Evolutionary conservation across 2,113 vertebrate species (phyloP), one percentile per base, ranked within the genome.

Genomic region (Erythrolamprus reginae): DNA sequence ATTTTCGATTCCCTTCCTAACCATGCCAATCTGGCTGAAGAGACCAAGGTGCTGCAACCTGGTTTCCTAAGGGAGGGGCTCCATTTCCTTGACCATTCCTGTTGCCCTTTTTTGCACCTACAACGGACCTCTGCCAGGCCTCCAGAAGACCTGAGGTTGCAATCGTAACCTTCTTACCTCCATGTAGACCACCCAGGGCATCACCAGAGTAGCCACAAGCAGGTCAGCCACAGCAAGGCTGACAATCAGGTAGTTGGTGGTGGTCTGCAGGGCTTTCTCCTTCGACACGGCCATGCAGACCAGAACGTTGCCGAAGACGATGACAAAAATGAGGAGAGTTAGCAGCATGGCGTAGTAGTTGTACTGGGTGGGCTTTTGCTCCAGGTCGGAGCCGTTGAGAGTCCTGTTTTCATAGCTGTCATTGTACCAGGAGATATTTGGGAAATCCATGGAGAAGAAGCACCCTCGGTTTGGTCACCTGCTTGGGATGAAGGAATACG

Each of bases 191-290:
- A 98, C 98, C 99, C 99, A 99, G 33, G 99, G 99, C 99, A 99
- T 99, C 88, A 99, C 99, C 88, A 99, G 96, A 0, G 98, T 99
- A 92, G 99, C 99, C 89, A 99, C 97, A 28, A 99, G 97, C 82
- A 99, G 98, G 95, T 99, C 99, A 0, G 99, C 99, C 50, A 99
- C 99, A 0, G 99, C 99, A 82, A 99, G 95, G 95, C 99, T 99
- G 94, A 99, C 99, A 0, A 99, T 99, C 97, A 99, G 96, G 97
- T 99, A 99, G 96, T 99, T 99, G 94, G 99, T 99, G 93, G 99
- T 99, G 70, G 99, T 99, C 97, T 99, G 99, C 90, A 99, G 97
- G 47, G 99, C 98, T 92, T 99, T 99, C 95, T 99, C 99, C 5
- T 98, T 96, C 87, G 98, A 99, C 89, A 99, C 99, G 0, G 99